phyloP scores from a whole-genome alignment of 92 coral and sea anemone species.

The Siderastrea siderea region DNA sequence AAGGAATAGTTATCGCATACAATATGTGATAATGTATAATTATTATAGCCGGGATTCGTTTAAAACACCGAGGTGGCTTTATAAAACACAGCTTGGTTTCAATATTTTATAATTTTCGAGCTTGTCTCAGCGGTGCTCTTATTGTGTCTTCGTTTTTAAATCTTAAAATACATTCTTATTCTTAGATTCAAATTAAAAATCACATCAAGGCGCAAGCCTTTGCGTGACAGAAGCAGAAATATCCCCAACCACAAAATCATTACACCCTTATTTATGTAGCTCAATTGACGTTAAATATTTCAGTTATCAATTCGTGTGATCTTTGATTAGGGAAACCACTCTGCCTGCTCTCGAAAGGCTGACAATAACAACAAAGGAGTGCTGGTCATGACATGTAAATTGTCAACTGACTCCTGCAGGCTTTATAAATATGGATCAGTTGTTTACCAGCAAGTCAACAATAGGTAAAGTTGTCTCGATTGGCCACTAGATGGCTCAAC shows the following conservation, averaged over 20 bases:
- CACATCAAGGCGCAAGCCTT: background rate
- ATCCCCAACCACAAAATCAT: background rate
- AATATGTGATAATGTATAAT: too few species aligned
- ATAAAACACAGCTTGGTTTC: slow-evolving; percentile 17
- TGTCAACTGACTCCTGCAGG: slow-evolving; percentile 2
- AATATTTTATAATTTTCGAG: background rate
- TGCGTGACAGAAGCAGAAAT: slow-evolving; percentile 3
- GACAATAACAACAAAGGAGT: background rate
- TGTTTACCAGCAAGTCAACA: slow-evolving; percentile 17
- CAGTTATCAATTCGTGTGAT: background rate
- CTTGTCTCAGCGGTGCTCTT: background rate
- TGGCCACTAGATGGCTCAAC: background rate
- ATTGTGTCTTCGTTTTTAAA: slow-evolving; percentile 13
- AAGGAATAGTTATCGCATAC: too few species aligned
- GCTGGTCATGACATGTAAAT: slow-evolving; percentile 27
- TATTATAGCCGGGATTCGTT: background rate
- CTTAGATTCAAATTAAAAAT: slow-evolving; percentile 3
- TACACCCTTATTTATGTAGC: background rate
- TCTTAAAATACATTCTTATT: background rate
- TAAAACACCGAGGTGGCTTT: background rate
- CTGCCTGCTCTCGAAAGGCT: background rate
- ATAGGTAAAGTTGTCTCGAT: slow-evolving; percentile 2
- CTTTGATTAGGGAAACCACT: slow-evolving; percentile 2
- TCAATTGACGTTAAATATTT: background rate
- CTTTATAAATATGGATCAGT: slow-evolving; percentile 27